phyloP scores from a whole-genome alignment of 2,888 invertebrate species.

The Cartodere bifasciata region DNA sequence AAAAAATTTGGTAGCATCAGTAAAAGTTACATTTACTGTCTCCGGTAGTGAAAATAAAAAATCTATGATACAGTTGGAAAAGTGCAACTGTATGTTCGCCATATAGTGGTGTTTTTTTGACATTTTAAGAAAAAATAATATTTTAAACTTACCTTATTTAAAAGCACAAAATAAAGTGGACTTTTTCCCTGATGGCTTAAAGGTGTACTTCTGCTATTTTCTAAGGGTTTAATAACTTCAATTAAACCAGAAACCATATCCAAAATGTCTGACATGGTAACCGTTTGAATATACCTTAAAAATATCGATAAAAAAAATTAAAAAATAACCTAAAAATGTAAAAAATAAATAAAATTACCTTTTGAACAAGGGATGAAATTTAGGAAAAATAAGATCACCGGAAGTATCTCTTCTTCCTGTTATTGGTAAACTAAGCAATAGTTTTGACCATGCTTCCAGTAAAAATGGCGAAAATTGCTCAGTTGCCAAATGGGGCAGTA shows the following conservation, averaged over 20 bases:
- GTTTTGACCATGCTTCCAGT: constrained; percentile 45
- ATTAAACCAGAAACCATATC: constrained; percentile 28
- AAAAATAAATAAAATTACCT: constrained; percentile 32
- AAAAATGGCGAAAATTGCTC: constrained; percentile 38
- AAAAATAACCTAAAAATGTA: constrained; percentile 1
- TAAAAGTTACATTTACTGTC: no score
- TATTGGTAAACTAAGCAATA: constrained; percentile 44
- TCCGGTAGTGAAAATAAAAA: no score
- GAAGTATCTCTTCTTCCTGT: constrained; percentile 46
- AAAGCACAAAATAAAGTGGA: constrained; percentile 35
- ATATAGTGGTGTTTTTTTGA: no score
- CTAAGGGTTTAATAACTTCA: constrained; percentile 26
- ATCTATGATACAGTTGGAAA: constrained; percentile 1
- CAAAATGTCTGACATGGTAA: constrained; percentile 29
- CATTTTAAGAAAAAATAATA: no score
- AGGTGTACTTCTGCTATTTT: constrained; percentile 29
- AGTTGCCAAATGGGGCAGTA: constrained; percentile 45
- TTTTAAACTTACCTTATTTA: constrained; percentile 41
- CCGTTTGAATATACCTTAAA: constrained; percentile 29
- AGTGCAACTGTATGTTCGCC: neutral
- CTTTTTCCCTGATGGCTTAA: constrained; percentile 31
- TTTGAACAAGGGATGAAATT: constrained; percentile 45
- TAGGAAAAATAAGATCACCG: constrained; percentile 38
- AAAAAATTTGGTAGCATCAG: no score
- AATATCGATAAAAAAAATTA: constrained; percentile 8